phyloP scores from a whole-genome alignment of 1,140 invertebrate genomes.

The Caenorhabditis elegans region WBcel235 BX284606.5:12223501-12224000 shows the following conservation, averaged over 20 bases:
- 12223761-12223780: background rate
- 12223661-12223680: background rate
- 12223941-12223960: background rate
- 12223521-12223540: no score
- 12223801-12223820: background rate
- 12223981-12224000: no score
- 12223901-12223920: constrained; percentile 10
- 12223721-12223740: background rate
- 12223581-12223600: background rate
- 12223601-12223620: background rate
- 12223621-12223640: background rate
- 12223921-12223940: background rate
- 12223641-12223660: background rate
- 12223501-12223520: no score
- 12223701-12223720: constrained; percentile 8
- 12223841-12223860: constrained; percentile 16
- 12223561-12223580: no score
- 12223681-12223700: background rate
- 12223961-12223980: background rate
- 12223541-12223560: no score
- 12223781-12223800: background rate
- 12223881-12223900: background rate
- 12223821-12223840: background rate
- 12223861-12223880: background rate
- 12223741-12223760: background rate